These are phyloP conservation scores for Zaprionus davidi DNA, from an alignment of 1,140 invertebrate species.

Conservation along the genomic window DNA sequence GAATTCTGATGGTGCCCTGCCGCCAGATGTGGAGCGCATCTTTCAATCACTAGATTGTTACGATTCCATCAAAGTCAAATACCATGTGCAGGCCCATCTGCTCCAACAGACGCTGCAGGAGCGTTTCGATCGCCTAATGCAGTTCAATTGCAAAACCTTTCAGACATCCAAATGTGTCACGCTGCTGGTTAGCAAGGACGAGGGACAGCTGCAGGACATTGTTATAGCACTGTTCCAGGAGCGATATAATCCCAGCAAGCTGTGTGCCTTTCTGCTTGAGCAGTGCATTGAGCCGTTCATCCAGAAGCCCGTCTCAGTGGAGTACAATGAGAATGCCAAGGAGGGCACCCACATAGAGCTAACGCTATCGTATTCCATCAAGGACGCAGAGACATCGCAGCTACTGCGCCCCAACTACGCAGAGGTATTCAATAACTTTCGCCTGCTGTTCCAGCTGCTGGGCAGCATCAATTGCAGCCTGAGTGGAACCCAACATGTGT, in stretches of 20 bases:
- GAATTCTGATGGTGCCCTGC: constrained; percentile 17
- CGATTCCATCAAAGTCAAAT: constrained; percentile 76
- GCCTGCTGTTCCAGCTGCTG: constrained; percentile 87
- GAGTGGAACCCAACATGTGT: constrained; percentile 85
- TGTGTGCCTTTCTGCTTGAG: constrained; percentile 74
- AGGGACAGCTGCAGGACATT: constrained; percentile 72
- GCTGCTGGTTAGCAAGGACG: constrained; percentile 69
- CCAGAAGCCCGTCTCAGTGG: constrained; percentile 70
- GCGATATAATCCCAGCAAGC: constrained; percentile 64
- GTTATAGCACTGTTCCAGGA: constrained; percentile 75
- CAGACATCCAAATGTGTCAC: constrained; percentile 76
- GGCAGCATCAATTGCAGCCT: constrained; percentile 86
- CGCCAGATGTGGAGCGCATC: constrained; percentile 61
- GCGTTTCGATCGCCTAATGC: constrained; percentile 73
- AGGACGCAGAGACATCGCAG: constrained; percentile 35
- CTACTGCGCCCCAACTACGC: constrained; percentile 84
- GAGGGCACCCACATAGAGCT: constrained; percentile 42
- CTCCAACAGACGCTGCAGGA: constrained; percentile 75
- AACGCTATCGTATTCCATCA: constrained; percentile 74
- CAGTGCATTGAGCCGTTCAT: constrained; percentile 80
- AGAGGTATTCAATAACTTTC: constrained; percentile 87
- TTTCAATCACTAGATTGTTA: constrained; percentile 73
- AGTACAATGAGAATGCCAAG: constrained; percentile 54
- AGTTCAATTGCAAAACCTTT: constrained; percentile 75
- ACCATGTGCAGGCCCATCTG: constrained; percentile 69